These are phyloP conservation scores for Pedicia rivosa DNA, from an alignment of 2,888 invertebrate genomes.

Conservation along the genomic window DNA sequence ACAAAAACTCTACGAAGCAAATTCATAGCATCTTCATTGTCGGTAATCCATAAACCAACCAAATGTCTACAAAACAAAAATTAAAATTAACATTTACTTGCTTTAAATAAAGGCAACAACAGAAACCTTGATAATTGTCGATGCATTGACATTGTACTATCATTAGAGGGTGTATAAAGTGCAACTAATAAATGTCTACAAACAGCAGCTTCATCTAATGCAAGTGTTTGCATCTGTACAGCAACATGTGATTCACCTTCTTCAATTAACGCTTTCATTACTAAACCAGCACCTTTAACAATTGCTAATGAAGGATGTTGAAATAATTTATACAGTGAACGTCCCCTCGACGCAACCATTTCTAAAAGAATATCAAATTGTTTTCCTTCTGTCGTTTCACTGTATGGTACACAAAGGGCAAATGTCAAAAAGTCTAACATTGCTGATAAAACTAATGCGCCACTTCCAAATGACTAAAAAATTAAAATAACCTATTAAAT, in stretches of 20 bases:
- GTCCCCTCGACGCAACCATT: constrained; percentile 84
- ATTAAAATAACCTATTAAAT: constrained; percentile 9
- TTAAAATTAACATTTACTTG: not conserved
- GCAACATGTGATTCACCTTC: constrained; percentile 90
- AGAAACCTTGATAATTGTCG: constrained; percentile 59
- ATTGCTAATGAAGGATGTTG: constrained; percentile 96
- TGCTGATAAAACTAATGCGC: constrained; percentile 88
- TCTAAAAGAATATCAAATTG: constrained; percentile 87
- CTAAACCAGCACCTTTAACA: constrained; percentile 93
- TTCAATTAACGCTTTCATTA: constrained; percentile 94
- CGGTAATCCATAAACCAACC: constrained; percentile 91
- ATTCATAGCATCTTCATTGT: constrained; percentile 79
- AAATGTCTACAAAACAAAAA: constrained; percentile 45
- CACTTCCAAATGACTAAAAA: constrained; percentile 72
- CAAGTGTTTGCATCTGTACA: constrained; percentile 86
- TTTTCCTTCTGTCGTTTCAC: constrained; percentile 95
- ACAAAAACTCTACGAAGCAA: constrained; percentile 79
- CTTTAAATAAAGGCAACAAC: not conserved
- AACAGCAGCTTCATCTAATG: constrained; percentile 90
- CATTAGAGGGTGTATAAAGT: constrained; percentile 71
- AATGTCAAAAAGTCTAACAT: constrained; percentile 98
- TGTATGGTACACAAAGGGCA: constrained; percentile 94
- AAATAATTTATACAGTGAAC: constrained; percentile 82
- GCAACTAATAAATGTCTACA: constrained; percentile 85
- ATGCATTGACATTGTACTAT: constrained; percentile 64